A percentile compares a stretch with the other conserved stretches of the same genome.
Conservation (phyloP, 30 jellyfish, hydroid and myxozoan genomes). For the Cassiopea xamachana region DNA sequence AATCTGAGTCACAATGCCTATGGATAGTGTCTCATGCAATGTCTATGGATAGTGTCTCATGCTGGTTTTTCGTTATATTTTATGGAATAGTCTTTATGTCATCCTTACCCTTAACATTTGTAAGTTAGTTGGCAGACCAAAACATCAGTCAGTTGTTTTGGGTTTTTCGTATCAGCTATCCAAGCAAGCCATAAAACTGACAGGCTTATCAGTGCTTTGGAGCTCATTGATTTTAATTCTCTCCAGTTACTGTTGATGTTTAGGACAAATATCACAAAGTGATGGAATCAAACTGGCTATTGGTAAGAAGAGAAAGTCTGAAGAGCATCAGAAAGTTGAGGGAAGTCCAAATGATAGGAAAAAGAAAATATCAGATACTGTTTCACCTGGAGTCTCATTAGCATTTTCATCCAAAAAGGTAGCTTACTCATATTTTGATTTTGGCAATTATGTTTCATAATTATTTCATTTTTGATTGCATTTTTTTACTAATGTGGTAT, state of each 20-base stretch:
- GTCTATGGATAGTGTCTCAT: too few species aligned
- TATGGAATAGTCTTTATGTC: too few species aligned
- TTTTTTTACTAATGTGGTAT: background rate
- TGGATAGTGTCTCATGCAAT: too few species aligned
- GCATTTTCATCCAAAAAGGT: constrained; percentile 64
- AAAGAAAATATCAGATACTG: constrained; percentile 3
- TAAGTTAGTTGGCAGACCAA: too few species aligned
- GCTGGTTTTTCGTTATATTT: too few species aligned
- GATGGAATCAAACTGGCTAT: constrained; percentile 56
- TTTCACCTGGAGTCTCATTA: constrained; percentile 53
- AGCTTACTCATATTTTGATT: background rate
- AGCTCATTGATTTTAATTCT: constrained; percentile 71
- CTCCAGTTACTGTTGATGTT: constrained; percentile 83
- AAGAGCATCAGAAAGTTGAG: background rate
- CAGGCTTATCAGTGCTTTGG: background rate
- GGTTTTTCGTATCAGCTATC: too few species aligned
- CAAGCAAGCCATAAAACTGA: background rate
- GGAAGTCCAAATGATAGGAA: background rate
- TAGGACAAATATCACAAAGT: constrained; percentile 44
- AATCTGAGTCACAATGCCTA: too few species aligned
- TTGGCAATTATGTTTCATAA: background rate
- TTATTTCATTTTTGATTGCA: background rate
- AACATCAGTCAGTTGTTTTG: too few species aligned
- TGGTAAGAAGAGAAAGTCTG: constrained; percentile 65
- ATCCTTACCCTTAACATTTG: too few species aligned